phyloP scores from a whole-genome alignment of 2,113 vertebrate genomes.

The Amphiprion percula region DNA sequence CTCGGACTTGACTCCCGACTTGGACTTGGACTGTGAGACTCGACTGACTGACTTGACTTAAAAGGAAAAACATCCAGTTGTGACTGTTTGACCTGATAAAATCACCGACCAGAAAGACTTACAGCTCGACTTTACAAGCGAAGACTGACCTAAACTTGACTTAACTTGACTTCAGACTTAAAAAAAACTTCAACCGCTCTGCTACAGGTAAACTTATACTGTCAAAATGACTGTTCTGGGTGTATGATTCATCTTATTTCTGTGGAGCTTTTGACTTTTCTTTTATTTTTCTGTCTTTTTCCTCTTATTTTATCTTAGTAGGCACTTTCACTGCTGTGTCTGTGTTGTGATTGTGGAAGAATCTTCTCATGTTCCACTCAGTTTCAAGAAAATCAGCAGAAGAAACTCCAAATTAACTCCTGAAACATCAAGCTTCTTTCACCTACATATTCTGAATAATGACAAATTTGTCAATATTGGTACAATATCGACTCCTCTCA shows the following conservation, averaged over 20 bases:
- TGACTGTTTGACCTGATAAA: background rate
- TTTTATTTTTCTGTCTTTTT: background rate
- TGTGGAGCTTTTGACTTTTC: too few relatives aligned
- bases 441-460: too few relatives aligned
- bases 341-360: too few relatives aligned
- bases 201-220: slow-evolving; percentile 14
- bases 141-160: background rate
- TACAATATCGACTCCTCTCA: too few relatives aligned
- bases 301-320: too few relatives aligned
- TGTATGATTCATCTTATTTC: too few relatives aligned
- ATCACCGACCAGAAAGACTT: background rate
- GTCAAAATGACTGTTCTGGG: background rate
- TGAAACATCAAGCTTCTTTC: too few relatives aligned
- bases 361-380: too few relatives aligned
- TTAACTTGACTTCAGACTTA: background rate
- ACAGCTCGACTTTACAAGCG: background rate
- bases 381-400: too few relatives aligned
- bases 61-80: background rate
- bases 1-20: background rate
- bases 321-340: too few relatives aligned
- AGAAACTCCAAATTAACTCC: too few relatives aligned
- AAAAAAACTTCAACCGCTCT: slow-evolving; percentile 5
- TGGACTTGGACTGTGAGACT: slow-evolving; percentile 4
- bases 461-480: too few relatives aligned
- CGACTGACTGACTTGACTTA: background rate